Conservation (phyloP, 2,113 vertebrate species). For the Damaliscus lunatus region DNA sequence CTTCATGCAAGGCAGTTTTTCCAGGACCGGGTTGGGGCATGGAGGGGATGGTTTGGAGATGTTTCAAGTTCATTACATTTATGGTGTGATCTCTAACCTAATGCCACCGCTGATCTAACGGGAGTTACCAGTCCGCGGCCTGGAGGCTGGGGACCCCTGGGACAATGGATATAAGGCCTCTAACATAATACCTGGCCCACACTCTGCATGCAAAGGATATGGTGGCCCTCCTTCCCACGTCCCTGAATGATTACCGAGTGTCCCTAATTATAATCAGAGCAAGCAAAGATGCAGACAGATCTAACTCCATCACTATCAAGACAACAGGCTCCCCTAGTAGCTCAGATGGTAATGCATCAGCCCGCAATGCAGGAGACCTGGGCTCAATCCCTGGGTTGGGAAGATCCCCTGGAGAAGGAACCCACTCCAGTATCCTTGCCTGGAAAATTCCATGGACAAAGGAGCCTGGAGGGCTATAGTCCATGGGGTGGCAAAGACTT, state of each 20-base stretch:
- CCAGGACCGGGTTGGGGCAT: neutral
- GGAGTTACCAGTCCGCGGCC: rapidly evolving
- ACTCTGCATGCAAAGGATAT: neutral
- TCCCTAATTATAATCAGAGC: neutral
- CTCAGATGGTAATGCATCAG: neutral
- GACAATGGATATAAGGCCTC: neutral
- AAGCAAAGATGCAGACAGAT: neutral
- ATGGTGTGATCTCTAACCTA: neutral
- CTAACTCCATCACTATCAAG: neutral
- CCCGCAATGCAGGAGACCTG: neutral
- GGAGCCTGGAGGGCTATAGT: neutral
- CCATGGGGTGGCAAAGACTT: neutral
- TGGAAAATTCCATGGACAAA: neutral
- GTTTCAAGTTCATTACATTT: neutral
- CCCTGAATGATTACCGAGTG: neutral
- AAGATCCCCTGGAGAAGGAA: neutral
- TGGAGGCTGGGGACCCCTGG: neutral
- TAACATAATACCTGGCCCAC: neutral
- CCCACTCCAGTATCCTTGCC: neutral
- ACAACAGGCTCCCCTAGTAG: neutral
- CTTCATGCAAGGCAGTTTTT: neutral
- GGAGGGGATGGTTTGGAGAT: neutral
- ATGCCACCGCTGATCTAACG: neutral
- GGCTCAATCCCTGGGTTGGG: neutral
- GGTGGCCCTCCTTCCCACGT: neutral